phyloP scores from a whole-genome alignment of 2,797 vertebrate species.

The Sebastes cheni region DNA sequence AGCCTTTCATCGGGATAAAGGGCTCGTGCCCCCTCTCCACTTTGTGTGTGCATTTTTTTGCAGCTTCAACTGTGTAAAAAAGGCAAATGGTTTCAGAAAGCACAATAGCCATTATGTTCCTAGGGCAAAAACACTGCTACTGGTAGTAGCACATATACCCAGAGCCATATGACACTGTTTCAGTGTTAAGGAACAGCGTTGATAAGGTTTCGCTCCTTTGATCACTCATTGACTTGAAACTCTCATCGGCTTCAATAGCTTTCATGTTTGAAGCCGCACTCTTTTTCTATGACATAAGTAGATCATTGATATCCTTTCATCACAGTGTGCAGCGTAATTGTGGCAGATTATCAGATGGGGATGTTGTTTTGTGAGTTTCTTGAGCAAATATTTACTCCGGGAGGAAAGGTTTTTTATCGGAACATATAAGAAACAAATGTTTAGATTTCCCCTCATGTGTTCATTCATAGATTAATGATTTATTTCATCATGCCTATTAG shows the following conservation, averaged over 20 bases:
- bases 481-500: constrained; percentile 49
- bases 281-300: constrained; percentile 79
- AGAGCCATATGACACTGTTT: constrained; percentile 62
- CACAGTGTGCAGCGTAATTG: constrained; percentile 68
- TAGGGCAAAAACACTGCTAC: constrained; percentile 51
- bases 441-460: constrained; percentile 51
- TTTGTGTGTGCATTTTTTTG: constrained; percentile 67
- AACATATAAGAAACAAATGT: constrained; percentile 59
- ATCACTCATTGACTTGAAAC: constrained; percentile 73
- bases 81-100: constrained; percentile 67
- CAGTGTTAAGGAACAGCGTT: constrained; percentile 67
- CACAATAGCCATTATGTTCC: constrained; percentile 76
- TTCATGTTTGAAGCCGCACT: constrained; percentile 74
- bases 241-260: constrained; percentile 72
- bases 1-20: constrained; percentile 82
- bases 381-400: constrained; percentile 61
- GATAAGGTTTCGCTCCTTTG: constrained; percentile 75
- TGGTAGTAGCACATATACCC: constrained; percentile 35
- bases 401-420: constrained; percentile 47
- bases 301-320: constrained; percentile 79
- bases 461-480: constrained; percentile 51
- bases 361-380: constrained; percentile 68
- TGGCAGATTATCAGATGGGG: constrained; percentile 71
- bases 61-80: constrained; percentile 67
- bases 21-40: constrained; percentile 61